Conservation (phyloP, 2,797 vertebrate species). For the Notamacropus eugenii region DNA sequence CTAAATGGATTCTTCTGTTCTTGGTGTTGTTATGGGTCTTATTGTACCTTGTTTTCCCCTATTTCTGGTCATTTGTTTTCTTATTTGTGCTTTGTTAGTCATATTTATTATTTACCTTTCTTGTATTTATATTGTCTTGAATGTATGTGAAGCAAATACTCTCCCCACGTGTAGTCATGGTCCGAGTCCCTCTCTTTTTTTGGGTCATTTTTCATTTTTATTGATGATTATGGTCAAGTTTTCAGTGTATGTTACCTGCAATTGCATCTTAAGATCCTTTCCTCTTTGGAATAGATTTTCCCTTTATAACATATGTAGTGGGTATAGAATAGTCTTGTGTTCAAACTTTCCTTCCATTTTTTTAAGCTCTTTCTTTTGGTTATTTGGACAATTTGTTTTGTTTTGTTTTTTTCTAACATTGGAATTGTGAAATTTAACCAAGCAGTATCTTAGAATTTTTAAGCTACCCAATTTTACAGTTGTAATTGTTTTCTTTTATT, state of each 20-base stretch:
- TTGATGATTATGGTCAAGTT: neutral
- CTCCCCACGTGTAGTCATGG: neutral
- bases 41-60: neutral
- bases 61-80: neutral
- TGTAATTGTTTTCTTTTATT: neutral
- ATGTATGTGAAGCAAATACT: neutral
- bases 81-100: neutral
- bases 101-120: neutral
- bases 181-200: neutral
- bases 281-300: neutral
- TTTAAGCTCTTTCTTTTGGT: neutral
- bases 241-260: neutral
- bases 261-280: neutral
- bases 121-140: neutral
- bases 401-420: neutral
- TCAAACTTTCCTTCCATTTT: neutral
- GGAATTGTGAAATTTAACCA: neutral
- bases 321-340: neutral
- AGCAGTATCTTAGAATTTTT: neutral
- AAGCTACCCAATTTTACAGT: neutral
- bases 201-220: neutral
- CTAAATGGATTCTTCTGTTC: no score
- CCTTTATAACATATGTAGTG: accelerated
- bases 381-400: neutral
- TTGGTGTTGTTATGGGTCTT: no score